These are phyloP conservation scores for Siniperca scherzeri DNA, from an alignment of 2,797 vertebrate genomes.

Conservation along the genomic window DNA sequence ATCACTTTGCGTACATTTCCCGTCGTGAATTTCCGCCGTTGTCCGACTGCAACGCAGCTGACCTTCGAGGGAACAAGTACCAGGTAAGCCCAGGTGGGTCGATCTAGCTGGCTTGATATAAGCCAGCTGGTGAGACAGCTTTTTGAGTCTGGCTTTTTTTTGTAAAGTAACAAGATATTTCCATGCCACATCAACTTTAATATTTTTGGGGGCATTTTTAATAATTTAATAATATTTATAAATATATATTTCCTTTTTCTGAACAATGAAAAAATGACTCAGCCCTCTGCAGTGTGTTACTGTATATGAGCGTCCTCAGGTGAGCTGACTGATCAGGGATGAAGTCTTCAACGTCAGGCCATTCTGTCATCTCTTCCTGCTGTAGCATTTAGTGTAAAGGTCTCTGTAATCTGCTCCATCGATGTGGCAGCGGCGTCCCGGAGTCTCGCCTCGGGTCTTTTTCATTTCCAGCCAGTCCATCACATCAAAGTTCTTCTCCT, in stretches of 20 bases:
- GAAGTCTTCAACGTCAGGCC: not conserved
- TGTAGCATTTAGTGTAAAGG: too few species aligned
- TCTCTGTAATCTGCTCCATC: conserved; percentile 47
- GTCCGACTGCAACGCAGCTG: too few species aligned
- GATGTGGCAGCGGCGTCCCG: not conserved
- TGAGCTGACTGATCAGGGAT: not conserved
- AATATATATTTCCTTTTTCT: too few species aligned
- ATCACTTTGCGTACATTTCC: not conserved
- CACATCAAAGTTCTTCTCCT: conserved; percentile 63
- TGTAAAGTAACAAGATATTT: too few species aligned
- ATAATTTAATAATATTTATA: too few species aligned
- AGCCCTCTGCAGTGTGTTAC: too few species aligned
- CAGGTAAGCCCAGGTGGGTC: not conserved
- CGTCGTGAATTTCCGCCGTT: not conserved
- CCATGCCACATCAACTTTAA: too few species aligned
- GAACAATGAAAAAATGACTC: too few species aligned
- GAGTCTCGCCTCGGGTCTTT: conserved; percentile 39
- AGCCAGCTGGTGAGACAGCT: not conserved
- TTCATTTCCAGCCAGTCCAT: conserved; percentile 71
- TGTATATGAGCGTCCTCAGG: not conserved
- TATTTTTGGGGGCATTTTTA: too few species aligned
- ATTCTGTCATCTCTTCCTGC: conserved; percentile 4
- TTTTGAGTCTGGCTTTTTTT: not conserved
- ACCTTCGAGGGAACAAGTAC: not conserved
- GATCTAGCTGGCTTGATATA: not conserved